Conservation (phyloP, 2,113 vertebrate genomes). For the Engystomops pustulosus region DNA sequence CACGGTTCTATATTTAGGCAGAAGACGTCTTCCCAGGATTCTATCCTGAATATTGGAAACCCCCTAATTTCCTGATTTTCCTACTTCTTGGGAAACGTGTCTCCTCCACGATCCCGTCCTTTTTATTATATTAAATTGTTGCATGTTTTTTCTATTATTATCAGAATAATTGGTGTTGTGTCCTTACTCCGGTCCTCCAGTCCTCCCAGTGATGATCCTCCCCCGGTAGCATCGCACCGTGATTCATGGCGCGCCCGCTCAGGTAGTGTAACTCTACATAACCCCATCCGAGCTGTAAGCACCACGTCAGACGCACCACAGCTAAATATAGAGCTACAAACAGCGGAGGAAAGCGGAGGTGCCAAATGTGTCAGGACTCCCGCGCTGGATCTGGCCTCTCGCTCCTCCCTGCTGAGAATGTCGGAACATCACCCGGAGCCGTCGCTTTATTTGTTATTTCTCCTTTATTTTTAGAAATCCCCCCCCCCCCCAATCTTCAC, state of each 20-base stretch:
- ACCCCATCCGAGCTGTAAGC: conserved; percentile 7
- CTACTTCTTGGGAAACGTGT: no score
- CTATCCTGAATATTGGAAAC: no score
- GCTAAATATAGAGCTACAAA: conserved; percentile 24
- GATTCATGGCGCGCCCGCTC: not conserved
- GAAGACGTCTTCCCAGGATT: no score
- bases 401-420: not conserved
- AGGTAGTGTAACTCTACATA: not conserved
- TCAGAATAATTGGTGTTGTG: no score
- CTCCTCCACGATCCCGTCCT: no score
- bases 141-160: no score
- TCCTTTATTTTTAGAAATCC: not conserved
- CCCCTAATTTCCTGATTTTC: no score
- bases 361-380: conserved; percentile 20
- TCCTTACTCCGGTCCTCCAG: no score
- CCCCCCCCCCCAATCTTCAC: no score
- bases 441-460: not conserved
- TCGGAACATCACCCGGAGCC: not conserved
- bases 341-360: conserved; percentile 12
- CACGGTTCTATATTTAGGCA: no score
- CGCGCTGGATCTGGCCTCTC: not conserved
- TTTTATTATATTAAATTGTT: no score
- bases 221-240: not conserved
- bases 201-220: not conserved
- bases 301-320: not conserved